Evolutionary conservation across 1,140 invertebrate genomes (phyloP).

Genomic region (Lanistes nyassanus): DNA sequence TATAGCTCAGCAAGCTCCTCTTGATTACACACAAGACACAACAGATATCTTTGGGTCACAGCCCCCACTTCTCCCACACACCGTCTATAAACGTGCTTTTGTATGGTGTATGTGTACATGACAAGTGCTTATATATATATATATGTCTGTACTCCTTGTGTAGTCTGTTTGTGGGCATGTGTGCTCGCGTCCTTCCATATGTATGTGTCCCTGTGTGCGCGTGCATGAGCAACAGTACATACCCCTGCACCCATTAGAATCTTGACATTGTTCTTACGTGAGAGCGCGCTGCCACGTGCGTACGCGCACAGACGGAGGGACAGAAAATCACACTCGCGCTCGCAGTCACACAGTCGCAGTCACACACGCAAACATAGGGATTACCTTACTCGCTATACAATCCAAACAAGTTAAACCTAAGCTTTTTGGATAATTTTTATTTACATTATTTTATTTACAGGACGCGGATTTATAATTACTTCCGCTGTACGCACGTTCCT

Average conservation of each 20-base stretch:
- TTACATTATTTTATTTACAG: background rate
- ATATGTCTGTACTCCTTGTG: slow-evolving; percentile 1
- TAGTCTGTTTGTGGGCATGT: background rate
- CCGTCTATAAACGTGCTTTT: background rate
- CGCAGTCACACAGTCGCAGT: background rate
- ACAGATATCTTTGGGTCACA: too few relatives aligned
- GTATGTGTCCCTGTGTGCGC: slow-evolving; percentile 3
- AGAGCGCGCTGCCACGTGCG: background rate
- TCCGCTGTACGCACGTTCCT: background rate
- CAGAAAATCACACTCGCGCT: background rate
- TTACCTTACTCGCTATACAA: background rate
- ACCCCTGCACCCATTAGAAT: background rate
- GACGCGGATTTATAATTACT: background rate
- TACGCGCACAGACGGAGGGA: background rate
- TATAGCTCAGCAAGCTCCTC: background rate
- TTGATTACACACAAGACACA: background rate
- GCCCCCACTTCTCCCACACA: too few relatives aligned
- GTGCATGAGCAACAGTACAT: background rate
- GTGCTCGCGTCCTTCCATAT: background rate
- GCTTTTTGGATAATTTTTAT: background rate
- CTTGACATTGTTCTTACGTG: background rate
- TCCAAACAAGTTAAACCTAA: background rate
- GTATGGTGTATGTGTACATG: slow-evolving; percentile 2
- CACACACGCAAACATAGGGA: background rate
- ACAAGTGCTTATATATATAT: background rate